Evolutionary conservation across 2,113 vertebrate species (phyloP).

Genomic region (Arizona elegans): DNA sequence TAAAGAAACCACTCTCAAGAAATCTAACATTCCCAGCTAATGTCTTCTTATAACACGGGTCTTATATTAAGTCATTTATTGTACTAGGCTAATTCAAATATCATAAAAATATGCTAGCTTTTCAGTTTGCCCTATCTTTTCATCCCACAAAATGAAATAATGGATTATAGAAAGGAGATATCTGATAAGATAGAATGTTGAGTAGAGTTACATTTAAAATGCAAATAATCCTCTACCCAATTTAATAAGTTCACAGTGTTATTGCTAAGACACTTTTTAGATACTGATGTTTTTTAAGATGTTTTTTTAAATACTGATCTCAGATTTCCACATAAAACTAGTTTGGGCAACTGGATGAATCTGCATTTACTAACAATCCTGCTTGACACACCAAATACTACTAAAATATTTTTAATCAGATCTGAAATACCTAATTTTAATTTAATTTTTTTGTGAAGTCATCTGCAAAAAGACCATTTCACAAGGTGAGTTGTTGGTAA

Average conservation of each 20-base stretch:
- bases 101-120: not conserved
- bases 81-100: not conserved
- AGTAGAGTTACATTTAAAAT: not conserved
- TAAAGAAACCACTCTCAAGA: not conserved
- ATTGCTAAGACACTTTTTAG: not conserved
- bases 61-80: not conserved
- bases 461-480: not conserved
- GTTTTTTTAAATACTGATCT: not conserved
- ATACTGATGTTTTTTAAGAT: not conserved
- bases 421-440: not conserved
- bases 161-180: not conserved
- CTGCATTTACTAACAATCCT: not conserved
- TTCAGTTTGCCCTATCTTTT: not conserved
- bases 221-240: not conserved
- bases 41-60: not conserved
- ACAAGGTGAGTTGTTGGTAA: not conserved
- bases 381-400: not conserved
- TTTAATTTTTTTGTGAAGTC: not conserved
- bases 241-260: not conserved
- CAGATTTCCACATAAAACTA: not conserved
- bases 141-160: not conserved
- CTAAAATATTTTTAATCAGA: not conserved
- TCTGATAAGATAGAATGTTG: not conserved
- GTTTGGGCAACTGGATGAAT: not conserved
- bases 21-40: not conserved